Evolutionary conservation across 2,113 vertebrate genomes (phyloP).

Genomic region (Sus scrofa): T2T-Sscrofa CM000824.6:210444501-210445000

Average conservation of each 20-base stretch:
- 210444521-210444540: neutral
- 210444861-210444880: no score
- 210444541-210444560: neutral
- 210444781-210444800: neutral
- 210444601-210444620: neutral
- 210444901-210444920: neutral
- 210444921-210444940: no score
- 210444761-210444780: neutral
- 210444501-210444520: neutral
- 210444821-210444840: neutral
- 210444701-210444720: neutral
- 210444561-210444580: neutral
- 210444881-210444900: neutral
- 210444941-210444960: no score
- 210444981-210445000: no score
- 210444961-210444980: no score
- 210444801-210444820: neutral
- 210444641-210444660: neutral
- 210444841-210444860: neutral
- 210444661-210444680: neutral
- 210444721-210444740: neutral
- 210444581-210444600: neutral
- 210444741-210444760: neutral
- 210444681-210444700: neutral
- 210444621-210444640: neutral